Conservation (phyloP, 2,888 invertebrate species). For the Eupithecia exiguata region DNA sequence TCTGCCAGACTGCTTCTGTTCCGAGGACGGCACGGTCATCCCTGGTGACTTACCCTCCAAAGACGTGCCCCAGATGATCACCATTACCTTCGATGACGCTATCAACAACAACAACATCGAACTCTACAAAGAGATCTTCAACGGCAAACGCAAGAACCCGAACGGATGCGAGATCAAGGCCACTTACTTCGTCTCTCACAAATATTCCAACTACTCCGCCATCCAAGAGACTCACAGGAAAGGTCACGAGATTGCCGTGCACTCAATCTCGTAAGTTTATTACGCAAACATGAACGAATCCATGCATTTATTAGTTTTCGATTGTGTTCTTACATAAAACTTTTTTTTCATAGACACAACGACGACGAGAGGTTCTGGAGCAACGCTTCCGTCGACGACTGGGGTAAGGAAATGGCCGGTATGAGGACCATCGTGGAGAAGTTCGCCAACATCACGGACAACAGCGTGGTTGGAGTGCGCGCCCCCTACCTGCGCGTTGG, state of each 20-base stretch:
- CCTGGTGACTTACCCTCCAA: constrained; percentile 92
- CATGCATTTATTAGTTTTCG: constrained; percentile 11
- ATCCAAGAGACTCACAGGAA: constrained; percentile 95
- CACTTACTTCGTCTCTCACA: constrained; percentile 96
- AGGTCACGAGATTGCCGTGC: constrained; percentile 96
- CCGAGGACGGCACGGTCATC: constrained; percentile 94
- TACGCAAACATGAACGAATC: constrained; percentile 16
- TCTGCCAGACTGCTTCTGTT: constrained; percentile 96
- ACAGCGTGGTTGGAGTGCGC: constrained; percentile 95
- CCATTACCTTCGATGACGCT: constrained; percentile 96
- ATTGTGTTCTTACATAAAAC: constrained; percentile 11
- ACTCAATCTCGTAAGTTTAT: constrained; percentile 93
- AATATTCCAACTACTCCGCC: constrained; percentile 97
- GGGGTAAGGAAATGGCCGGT: constrained; percentile 98
- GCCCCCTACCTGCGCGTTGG: constrained; percentile 96
- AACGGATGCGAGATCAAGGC: constrained; percentile 97
- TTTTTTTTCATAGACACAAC: constrained; percentile 87
- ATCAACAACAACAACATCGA: constrained; percentile 98
- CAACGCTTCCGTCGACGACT: constrained; percentile 94
- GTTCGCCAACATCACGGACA: constrained; percentile 94
- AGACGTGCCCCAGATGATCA: constrained; percentile 97
- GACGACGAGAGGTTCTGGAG: constrained; percentile 97
- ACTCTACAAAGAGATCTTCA: constrained; percentile 96
- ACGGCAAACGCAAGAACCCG: constrained; percentile 94
- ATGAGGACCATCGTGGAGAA: constrained; percentile 96